Conservation (phyloP, 2,888 invertebrate species). For the Arctia plantaginis region DNA sequence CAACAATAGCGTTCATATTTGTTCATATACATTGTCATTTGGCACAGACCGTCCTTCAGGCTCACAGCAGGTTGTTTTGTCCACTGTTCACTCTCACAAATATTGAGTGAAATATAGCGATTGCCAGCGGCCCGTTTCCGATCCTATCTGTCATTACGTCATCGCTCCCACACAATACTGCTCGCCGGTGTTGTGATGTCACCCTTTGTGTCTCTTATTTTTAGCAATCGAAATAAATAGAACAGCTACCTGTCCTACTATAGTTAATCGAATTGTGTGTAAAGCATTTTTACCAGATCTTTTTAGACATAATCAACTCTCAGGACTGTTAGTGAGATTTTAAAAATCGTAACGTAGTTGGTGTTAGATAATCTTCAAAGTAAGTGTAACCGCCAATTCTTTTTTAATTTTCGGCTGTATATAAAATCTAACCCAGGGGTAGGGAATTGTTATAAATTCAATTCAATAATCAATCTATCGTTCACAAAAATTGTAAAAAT, state of each 20-base stretch:
- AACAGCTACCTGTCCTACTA: not conserved
- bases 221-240: conserved; percentile 40
- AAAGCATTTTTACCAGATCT: not conserved
- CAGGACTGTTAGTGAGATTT: not conserved
- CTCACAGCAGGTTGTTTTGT: conserved; percentile 79
- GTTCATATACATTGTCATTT: conserved; percentile 41
- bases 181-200: conserved; percentile 52
- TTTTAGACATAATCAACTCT: not conserved
- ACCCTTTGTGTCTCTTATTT: conserved; percentile 64
- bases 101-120: conserved; percentile 74
- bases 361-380: too few relatives aligned
- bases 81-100: conserved; percentile 64
- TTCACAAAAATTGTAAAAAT: too few relatives aligned
- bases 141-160: conserved; percentile 77
- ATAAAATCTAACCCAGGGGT: too few relatives aligned
- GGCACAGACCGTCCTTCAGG: conserved; percentile 67
- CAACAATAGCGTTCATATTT: conserved; percentile 57
- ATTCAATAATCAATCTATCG: too few relatives aligned
- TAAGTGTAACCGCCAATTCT: not conserved
- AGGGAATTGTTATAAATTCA: too few relatives aligned
- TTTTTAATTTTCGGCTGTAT: not conserved
- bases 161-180: conserved; percentile 62
- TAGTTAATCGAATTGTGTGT: not conserved
- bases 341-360: too few relatives aligned
- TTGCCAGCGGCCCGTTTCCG: conserved; percentile 58